phyloP scores from a whole-genome alignment of 2,113 vertebrate genomes.

The Haemorhous mexicanus region DNA sequence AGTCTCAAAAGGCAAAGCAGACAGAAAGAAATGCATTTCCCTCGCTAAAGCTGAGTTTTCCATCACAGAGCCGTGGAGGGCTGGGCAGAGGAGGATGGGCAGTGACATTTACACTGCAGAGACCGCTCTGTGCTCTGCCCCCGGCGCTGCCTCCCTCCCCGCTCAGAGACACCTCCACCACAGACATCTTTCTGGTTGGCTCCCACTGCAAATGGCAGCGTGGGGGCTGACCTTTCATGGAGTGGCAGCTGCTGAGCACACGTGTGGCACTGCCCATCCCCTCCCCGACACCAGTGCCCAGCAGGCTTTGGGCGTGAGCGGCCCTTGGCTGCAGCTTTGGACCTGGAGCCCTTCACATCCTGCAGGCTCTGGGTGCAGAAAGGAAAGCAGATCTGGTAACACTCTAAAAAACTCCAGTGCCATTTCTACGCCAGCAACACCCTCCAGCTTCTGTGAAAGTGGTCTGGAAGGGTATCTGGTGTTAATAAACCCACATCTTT shows the following conservation, averaged over 20 bases:
- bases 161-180: background rate
- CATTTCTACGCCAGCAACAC: background rate
- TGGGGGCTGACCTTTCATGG: background rate
- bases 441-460: background rate
- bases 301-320: rapidly evolving
- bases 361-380: background rate
- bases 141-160: background rate
- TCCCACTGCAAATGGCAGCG: background rate
- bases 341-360: rapidly evolving
- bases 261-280: background rate
- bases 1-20: background rate
- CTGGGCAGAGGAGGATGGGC: background rate
- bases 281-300: rapidly evolving
- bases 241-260: background rate
- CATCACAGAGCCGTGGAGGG: rapidly evolving
- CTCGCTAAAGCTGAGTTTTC: background rate
- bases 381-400: background rate
- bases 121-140: background rate
- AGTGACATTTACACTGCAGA: background rate
- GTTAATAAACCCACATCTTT: background rate
- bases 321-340: background rate
- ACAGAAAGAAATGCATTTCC: background rate
- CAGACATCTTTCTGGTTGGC: rapidly evolving
- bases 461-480: background rate
- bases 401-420: background rate